Conservation (phyloP, 1,140 invertebrate genomes). For the Trissolcus basalis region DNA sequence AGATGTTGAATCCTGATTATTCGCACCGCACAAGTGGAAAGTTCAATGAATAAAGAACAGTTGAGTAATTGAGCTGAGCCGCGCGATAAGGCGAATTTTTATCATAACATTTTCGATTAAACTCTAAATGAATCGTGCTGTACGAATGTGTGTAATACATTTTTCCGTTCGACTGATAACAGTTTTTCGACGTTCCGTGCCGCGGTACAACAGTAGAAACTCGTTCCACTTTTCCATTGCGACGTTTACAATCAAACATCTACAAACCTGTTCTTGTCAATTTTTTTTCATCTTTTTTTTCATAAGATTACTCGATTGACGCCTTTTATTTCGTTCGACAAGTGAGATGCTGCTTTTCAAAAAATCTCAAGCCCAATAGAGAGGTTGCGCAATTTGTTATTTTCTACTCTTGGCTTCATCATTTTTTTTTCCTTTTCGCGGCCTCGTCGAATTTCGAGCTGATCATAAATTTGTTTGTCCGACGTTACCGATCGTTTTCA, state of each 20-base stretch:
- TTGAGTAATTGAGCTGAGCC: constrained; percentile 6
- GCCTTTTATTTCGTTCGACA: too few relatives aligned
- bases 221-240: constrained; percentile 45
- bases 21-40: constrained; percentile 1
- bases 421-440: neutral
- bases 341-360: too few relatives aligned
- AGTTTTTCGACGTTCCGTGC: constrained; percentile 34
- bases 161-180: constrained; percentile 40
- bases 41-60: constrained; percentile 4
- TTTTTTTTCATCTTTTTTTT: neutral
- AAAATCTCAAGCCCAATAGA: too few relatives aligned
- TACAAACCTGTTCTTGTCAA: constrained; percentile 19
- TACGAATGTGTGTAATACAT: constrained; percentile 15
- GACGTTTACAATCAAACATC: constrained; percentile 27
- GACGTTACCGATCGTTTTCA: neutral
- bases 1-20: too few relatives aligned
- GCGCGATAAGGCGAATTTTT: constrained; percentile 21
- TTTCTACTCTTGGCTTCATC: neutral
- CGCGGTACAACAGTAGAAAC: constrained; percentile 44
- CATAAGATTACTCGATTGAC: too few relatives aligned
- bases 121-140: constrained; percentile 12
- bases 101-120: constrained; percentile 16
- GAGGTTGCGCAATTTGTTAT: too few relatives aligned
- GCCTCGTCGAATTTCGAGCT: neutral
- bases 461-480: neutral